Percentiles rank a stretch among this genome's conserved stretches.
Conservation (phyloP, 2,888 invertebrate genomes). For the Cyrtodaria siliqua region DNA sequence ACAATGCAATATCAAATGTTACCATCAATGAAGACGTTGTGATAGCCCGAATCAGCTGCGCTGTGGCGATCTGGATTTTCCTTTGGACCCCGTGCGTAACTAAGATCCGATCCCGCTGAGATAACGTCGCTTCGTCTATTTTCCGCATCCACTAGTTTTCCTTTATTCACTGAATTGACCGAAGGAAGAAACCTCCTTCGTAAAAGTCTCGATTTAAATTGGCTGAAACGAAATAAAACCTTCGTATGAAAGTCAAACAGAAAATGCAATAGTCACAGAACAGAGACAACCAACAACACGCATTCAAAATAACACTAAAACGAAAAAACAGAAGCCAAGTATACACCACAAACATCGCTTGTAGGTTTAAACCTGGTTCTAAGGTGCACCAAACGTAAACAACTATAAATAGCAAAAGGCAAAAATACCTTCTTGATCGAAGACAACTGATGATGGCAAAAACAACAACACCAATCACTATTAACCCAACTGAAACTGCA, state of each 20-base stretch:
- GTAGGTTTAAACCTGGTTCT: too few species aligned
- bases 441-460: too few species aligned
- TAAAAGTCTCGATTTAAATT: background rate
- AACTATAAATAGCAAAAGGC: too few species aligned
- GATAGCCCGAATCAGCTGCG: conserved; percentile 1
- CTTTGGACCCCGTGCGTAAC: conserved; percentile 39
- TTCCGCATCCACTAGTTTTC: conserved; percentile 15
- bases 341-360: background rate
- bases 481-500: too few species aligned
- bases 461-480: too few species aligned
- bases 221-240: background rate
- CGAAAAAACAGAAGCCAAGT: background rate
- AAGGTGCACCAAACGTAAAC: too few species aligned
- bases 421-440: too few species aligned
- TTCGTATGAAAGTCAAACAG: background rate
- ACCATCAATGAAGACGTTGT: conserved; percentile 6
- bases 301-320: background rate
- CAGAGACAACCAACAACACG: too few species aligned
- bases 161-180: conserved; percentile 32
- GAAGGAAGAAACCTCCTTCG: conserved; percentile 23
- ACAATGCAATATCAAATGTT: background rate
- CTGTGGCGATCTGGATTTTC: background rate
- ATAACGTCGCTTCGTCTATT: conserved; percentile 27
- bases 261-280: background rate
- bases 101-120: conserved; percentile 28